These are phyloP conservation scores for Ophioderma brevispina DNA, from an alignment of 35 echinoderm and acorn worm genomes.

Conservation along the genomic window DNA sequence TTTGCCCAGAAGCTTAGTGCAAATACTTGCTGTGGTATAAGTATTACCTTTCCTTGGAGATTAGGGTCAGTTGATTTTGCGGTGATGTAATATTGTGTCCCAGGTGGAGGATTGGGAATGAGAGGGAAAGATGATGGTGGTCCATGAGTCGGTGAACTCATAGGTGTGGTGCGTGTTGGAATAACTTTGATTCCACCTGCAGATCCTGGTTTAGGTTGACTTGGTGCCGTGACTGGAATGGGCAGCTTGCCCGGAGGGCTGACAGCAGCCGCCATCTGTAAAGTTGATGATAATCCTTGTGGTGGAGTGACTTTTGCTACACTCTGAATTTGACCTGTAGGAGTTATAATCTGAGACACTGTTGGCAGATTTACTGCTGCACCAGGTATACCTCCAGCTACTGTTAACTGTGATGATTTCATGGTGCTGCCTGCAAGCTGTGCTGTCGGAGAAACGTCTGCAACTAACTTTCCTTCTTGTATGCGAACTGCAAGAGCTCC, in stretches of 20 bases:
- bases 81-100: conserved; percentile 96
- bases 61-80: conserved; percentile 98
- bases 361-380: neutral
- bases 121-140: conserved; percentile 45
- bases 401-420: conserved; percentile 10
- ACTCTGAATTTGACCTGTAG: neutral
- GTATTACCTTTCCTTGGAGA: conserved; percentile 93
- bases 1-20: conserved; percentile 76
- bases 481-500: conserved; percentile 54
- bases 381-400: neutral
- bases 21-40: conserved; percentile 98
- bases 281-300: neutral
- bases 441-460: conserved; percentile 31
- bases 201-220: neutral
- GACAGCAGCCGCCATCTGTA: neutral
- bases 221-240: neutral
- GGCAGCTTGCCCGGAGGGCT: neutral
- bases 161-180: neutral
- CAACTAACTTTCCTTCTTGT: conserved; percentile 59
- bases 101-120: conserved; percentile 68
- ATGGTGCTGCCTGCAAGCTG: neutral
- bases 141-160: conserved; percentile 6
- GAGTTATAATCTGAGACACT: neutral
- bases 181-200: conserved; percentile 22
- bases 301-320: too few species aligned